Base-by-base conservation (phyloP, 2,888 invertebrate species). In the Hypomecis atomaria region DNA sequence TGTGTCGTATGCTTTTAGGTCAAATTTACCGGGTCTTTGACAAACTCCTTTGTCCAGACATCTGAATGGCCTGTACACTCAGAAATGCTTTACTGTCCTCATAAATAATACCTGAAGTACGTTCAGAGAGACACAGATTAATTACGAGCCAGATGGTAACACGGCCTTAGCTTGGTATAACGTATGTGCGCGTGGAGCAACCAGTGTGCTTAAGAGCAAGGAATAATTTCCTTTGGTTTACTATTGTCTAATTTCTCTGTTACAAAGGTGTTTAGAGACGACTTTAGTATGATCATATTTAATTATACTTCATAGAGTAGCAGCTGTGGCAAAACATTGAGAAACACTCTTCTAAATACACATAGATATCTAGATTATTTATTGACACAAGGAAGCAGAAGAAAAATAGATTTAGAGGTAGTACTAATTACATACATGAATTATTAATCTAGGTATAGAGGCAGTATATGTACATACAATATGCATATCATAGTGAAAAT, bases 71-170 rank as follows among this genome's bases (percentile, higher is more conserved):
- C 60, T 52, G 60, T 65, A 65, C 60, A 64, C 59, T 57, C 43
- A 57, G 60, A 60, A 60, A 57, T 57, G 60, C 53, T 57, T 65
- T 53, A 37, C 52, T 33, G 55, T 55, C 55, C 62, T 66, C 62
- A 61, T 66, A 62, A 66, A 66, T 66, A 66, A 66, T 62, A 66
- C 62, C 65, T 68, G 62, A 53, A 59, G 56, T 59, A 58, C 48
- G 6, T 40, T 38, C 45, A 43, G 33, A 50, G 60, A 74, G 62
- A 68, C 70, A 70, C 70, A 71, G 78, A 82, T 81, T 80, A 83
- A 82, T 81, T 76, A 76, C 74, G 72, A 75, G 73, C 62, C 66
- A 76, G 72, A 77, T 72, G 70, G 76, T 69, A 59, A 52, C 59
- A 62, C 56, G 50, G 57, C 57, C 53, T 60, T 23, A 36, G 43